A percentile compares a stretch with the other conserved stretches of the same genome.
These are phyloP conservation scores for Sanderia malayensis DNA, from an alignment of 30 jellyfish, hydroid and myxozoan genomes.

Conservation along the genomic window DNA sequence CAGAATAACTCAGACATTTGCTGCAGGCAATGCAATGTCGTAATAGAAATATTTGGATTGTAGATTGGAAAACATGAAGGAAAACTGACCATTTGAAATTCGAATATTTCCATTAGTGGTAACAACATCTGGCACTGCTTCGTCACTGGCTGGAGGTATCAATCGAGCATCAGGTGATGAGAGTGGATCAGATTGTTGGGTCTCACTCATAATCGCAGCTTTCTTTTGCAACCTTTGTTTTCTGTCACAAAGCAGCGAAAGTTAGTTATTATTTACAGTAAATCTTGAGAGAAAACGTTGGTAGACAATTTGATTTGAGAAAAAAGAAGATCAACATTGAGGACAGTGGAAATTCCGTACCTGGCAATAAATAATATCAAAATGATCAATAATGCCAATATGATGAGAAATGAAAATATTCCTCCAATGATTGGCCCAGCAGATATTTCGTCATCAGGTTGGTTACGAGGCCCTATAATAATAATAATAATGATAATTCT, in stretches of 20 bases:
- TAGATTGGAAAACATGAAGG: no score
- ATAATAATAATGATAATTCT: not conserved
- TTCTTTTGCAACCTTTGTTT: slow-evolving; percentile 35
- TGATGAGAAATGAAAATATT: slow-evolving; percentile 70
- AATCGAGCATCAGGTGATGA: slow-evolving; percentile 44
- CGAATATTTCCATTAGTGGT: slow-evolving; percentile 58
- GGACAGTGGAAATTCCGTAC: slow-evolving; percentile 39
- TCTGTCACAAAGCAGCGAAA: not conserved
- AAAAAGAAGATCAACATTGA: no score
- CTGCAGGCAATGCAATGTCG: no score
- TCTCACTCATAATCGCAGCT: not conserved
- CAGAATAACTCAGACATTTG: not conserved
- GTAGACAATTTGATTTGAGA: no score
- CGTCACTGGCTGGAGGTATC: slow-evolving; percentile 38
- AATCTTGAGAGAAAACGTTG: no score
- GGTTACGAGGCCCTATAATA: slow-evolving; percentile 15
- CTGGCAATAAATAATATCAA: slow-evolving; percentile 71
- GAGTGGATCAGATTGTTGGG: slow-evolving; percentile 9
- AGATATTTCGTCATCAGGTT: slow-evolving; percentile 47
- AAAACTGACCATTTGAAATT: slow-evolving; percentile 10
- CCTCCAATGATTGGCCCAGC: slow-evolving; percentile 87
- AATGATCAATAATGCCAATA: slow-evolving; percentile 61
- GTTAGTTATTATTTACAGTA: no score
- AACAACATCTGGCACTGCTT: slow-evolving; percentile 56
- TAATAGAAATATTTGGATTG: no score